Evolutionary conservation across 2,888 invertebrate genomes (phyloP).

Genomic region (Phaedon cochleariae): DNA sequence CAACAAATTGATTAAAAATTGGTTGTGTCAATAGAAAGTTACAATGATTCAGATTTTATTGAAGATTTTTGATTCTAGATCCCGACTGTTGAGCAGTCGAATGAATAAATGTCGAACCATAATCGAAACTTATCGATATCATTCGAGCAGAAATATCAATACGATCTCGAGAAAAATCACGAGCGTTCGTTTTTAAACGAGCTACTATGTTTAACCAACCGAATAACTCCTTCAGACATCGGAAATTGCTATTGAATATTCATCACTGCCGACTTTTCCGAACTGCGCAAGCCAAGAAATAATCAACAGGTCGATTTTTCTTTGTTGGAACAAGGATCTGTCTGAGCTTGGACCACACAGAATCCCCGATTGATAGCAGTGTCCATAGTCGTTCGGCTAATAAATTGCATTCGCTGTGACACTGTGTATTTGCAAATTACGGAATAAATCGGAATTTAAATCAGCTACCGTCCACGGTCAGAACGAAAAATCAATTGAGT

Average conservation of each 20-base stretch:
- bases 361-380: conserved; percentile 21
- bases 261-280: conserved; percentile 12
- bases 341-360: conserved; percentile 35
- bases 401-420: conserved; percentile 37
- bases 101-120: neutral
- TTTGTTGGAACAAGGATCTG: conserved; percentile 13
- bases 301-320: conserved; percentile 29
- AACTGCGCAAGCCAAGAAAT: conserved; percentile 2
- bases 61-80: too few species aligned
- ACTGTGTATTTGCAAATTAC: conserved; percentile 38
- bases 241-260: conserved; percentile 14
- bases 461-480: conserved; percentile 16
- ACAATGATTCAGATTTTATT: too few species aligned
- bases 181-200: neutral
- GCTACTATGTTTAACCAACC: neutral
- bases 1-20: too few species aligned
- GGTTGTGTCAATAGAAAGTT: too few species aligned
- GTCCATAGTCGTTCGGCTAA: conserved; percentile 25
- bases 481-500: neutral
- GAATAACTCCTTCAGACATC: neutral
- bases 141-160: neutral
- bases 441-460: conserved; percentile 26
- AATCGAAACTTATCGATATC: neutral
- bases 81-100: too few species aligned
- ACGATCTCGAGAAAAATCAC: neutral